A percentile compares a stretch with the other conserved stretches of the same genome.
These are phyloP conservation scores for Tachina grossa DNA, from an alignment of 2,888 invertebrate species.

Conservation along the genomic window DNA sequence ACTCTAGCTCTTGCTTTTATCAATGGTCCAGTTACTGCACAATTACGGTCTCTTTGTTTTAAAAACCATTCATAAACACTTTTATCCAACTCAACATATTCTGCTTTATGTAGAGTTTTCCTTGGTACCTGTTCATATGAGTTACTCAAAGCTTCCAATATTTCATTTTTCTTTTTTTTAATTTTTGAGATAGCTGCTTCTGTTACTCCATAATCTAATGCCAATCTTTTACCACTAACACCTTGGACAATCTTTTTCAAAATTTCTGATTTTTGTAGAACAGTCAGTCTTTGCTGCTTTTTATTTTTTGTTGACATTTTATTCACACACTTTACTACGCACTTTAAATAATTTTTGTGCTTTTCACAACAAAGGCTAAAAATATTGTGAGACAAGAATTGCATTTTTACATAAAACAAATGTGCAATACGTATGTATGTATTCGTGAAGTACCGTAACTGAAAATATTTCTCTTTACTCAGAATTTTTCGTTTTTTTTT, in stretches of 20 bases:
- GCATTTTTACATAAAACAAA: no score
- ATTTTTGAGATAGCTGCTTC: slow-evolving; percentile 52
- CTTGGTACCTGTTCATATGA: no score
- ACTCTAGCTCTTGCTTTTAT: slow-evolving; percentile 55
- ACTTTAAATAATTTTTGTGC: slow-evolving; percentile 9
- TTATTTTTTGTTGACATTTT: slow-evolving; percentile 11
- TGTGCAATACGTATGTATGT: no score
- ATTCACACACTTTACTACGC: slow-evolving; percentile 11
- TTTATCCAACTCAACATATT: no score
- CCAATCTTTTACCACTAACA: slow-evolving; percentile 13
- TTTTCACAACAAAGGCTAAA: no score
- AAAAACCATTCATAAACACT: slow-evolving; percentile 48
- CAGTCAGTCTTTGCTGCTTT: neutral
- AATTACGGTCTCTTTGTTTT: slow-evolving; percentile 54
- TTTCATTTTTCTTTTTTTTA: slow-evolving; percentile 16
- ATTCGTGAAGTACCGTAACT: no score
- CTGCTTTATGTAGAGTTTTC: no score
- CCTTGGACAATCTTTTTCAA: slow-evolving; percentile 22
- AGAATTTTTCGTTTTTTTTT: slow-evolving; percentile 8
- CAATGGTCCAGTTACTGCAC: slow-evolving; percentile 49
- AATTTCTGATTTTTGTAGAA: neutral
- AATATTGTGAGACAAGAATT: no score
- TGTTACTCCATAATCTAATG: slow-evolving; percentile 51
- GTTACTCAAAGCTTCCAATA: no score
- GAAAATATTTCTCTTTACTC: no score